These are phyloP conservation scores for Pedicia rivosa DNA, from an alignment of 2,888 invertebrate genomes.

Conservation along the genomic window DNA sequence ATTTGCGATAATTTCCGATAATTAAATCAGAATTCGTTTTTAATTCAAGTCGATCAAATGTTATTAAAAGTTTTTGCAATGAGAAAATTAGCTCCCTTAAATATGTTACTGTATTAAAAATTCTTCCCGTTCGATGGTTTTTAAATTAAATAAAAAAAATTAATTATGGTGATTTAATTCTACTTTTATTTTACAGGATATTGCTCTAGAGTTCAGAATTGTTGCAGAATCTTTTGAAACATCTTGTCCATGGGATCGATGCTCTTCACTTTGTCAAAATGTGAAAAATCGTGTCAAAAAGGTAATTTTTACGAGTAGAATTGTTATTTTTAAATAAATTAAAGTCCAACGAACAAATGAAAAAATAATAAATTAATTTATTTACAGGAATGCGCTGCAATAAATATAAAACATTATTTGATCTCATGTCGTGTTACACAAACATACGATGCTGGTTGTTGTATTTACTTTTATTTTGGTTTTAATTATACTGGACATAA, in stretches of 20 bases:
- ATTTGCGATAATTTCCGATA: no score
- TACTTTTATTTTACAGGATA: slow-evolving; percentile 45
- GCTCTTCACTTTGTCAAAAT: slow-evolving; percentile 66
- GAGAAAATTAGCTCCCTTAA: no score
- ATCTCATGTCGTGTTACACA: slow-evolving; percentile 83
- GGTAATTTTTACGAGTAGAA: slow-evolving; percentile 21
- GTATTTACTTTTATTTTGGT: slow-evolving; percentile 89
- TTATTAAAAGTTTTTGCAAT: no score
- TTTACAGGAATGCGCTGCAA: slow-evolving; percentile 37
- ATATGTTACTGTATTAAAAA: no score
- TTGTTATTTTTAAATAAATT: not conserved
- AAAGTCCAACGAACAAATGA: not conserved
- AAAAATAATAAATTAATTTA: not conserved
- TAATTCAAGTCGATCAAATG: no score
- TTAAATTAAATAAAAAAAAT: not conserved
- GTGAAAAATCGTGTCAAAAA: slow-evolving; percentile 65
- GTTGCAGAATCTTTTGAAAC: slow-evolving; percentile 98
- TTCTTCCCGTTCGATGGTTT: no score
- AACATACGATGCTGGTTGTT: slow-evolving; percentile 93
- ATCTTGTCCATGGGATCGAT: slow-evolving; percentile 92
- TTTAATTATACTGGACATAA: slow-evolving; percentile 45
- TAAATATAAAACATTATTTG: slow-evolving; percentile 43
- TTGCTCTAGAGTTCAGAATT: slow-evolving; percentile 73
- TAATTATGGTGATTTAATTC: not conserved
- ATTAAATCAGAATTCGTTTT: no score